A percentile compares a stretch with the other conserved stretches of the same genome.
phyloP scores from a whole-genome alignment of 1,140 invertebrate species.

The Chrysopa pallens region DNA sequence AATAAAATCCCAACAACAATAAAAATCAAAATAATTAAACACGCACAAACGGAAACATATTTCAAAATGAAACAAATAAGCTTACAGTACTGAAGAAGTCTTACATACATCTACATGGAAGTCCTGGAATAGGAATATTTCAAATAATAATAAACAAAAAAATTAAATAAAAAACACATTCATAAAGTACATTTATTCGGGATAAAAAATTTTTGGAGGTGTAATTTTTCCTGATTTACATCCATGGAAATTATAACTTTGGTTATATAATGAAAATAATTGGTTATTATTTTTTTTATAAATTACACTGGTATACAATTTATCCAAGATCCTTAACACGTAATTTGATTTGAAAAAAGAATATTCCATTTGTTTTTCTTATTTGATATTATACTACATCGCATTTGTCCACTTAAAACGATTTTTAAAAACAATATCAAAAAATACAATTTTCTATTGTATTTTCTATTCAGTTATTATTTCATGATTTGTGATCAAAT shows the following conservation, averaged over 20 bases:
- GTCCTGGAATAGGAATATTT: conserved; percentile 24
- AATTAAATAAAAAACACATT: too few relatives aligned
- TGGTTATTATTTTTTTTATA: background rate
- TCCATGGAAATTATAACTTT: background rate
- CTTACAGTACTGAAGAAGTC: background rate
- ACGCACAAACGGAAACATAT: conserved; percentile 3
- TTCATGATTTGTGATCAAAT: too few relatives aligned
- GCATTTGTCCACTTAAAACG: too few relatives aligned
- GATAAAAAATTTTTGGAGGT: background rate
- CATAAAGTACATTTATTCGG: background rate
- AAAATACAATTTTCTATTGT: too few relatives aligned
- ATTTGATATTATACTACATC: too few relatives aligned
- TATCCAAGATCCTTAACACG: too few relatives aligned
- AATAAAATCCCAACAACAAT: conserved; percentile 1
- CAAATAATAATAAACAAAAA: too few relatives aligned
- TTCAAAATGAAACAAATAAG: background rate
- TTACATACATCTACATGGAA: conserved; percentile 37
- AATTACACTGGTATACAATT: too few relatives aligned
- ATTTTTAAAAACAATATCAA: too few relatives aligned
- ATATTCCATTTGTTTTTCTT: too few relatives aligned
- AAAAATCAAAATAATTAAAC: conserved; percentile 1
- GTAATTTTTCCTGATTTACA: background rate
- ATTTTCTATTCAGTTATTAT: too few relatives aligned
- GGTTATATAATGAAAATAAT: background rate
- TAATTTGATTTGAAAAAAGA: too few relatives aligned